These are phyloP conservation scores for Drosophila seclusa DNA, from an alignment of 2,888 invertebrate species.

Conservation along the genomic window DNA sequence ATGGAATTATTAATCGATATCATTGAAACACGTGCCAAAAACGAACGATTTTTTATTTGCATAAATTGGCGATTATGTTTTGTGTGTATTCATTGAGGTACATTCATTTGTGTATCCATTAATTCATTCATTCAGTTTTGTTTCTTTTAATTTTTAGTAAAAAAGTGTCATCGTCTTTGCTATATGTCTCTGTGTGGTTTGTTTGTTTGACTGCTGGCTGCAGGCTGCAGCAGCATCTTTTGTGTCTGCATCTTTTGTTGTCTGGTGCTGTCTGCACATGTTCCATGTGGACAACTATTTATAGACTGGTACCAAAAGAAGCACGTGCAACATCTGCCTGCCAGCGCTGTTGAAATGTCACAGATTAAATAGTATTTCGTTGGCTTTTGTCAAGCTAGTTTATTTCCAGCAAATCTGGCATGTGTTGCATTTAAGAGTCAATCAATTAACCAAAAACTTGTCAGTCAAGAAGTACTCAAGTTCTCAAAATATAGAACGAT, in stretches of 20 bases:
- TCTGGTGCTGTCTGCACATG: slow-evolving; percentile 33
- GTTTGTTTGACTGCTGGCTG: slow-evolving; percentile 7
- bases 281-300: slow-evolving; percentile 49
- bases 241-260: slow-evolving; percentile 39
- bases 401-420: neutral
- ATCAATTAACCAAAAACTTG: neutral
- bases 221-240: slow-evolving; percentile 11
- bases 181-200: neutral
- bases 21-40: slow-evolving; percentile 38
- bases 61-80: slow-evolving; percentile 6
- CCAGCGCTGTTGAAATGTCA: slow-evolving; percentile 21
- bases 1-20: slow-evolving; percentile 1
- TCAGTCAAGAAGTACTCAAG: neutral
- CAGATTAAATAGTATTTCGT: slow-evolving; percentile 17
- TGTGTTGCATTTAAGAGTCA: neutral
- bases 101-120: slow-evolving; percentile 4
- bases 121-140: slow-evolving; percentile 27
- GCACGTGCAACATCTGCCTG: slow-evolving; percentile 30
- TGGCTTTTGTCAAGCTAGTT: neutral
- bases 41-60: slow-evolving; percentile 7
- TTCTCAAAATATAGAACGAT: neutral
- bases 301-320: slow-evolving; percentile 27
- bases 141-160: slow-evolving; percentile 32
- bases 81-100: neutral
- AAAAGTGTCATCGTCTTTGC: slow-evolving; percentile 2